Evolutionary conservation across 2,113 vertebrate species (phyloP), one percentile per base, ranked within the genome.

Genomic region (Gymnocephalus cernua): DNA sequence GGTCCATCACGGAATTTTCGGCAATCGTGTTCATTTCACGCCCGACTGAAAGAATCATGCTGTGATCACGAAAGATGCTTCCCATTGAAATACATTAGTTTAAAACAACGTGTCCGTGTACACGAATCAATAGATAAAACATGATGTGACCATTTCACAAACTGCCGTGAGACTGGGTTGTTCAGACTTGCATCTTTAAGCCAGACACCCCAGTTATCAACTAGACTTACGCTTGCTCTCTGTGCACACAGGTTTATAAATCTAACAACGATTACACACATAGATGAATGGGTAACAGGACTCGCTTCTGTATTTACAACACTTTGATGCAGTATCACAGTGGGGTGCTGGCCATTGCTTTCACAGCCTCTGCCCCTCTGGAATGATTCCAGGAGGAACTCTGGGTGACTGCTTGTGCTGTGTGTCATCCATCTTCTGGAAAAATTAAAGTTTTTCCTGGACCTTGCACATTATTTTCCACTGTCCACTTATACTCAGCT

Each of bases 371-470:
- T 35, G 35, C 74, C 84, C 78, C 68, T 71, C 48, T 9, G 88
- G 62, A 83, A 68, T 74, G 62, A 86, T 54, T 86, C 75, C 56
- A 65, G 54, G 68, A 82, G 75, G 35, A 86, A 80, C 63, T 74
- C 44, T 5, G 69, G 74, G 48, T 74, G 75, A 83, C 79, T 83
- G 77, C 66, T 25, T 73, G 23, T 21, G 78, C 86, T 16, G 75
- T 29, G 71, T 38, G 59, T 84, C 88, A 88, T 90, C 88, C 80
- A 86, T 89, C 89, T 87, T 80, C 59, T 66, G 56, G 85, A 87
- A 72, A 81, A 89, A 87, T 75, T 23, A 64, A 72, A 56, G 27
- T 58, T 67, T 70, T 83, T 47, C 45, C 45, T 68, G 53, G 41
- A 72, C 54, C 63, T 78, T 77, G 57, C 32, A 32, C 35, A 38